Evolutionary conservation across 2,113 vertebrate species (phyloP).

Genomic region (Mionectes macconnelli): DNA sequence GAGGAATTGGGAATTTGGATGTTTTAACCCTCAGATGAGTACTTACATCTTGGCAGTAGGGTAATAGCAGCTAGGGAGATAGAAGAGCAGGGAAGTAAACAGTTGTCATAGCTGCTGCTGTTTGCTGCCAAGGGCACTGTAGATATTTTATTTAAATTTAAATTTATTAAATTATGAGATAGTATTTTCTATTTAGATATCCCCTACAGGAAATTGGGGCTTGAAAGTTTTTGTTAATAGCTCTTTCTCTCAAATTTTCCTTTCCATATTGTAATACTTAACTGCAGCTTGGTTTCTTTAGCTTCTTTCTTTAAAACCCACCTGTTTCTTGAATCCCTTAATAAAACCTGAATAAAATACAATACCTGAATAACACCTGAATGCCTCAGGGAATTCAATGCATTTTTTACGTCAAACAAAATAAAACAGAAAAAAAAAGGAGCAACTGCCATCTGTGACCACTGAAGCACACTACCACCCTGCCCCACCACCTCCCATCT

Average conservation of each 20-base stretch:
- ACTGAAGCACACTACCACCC: background rate
- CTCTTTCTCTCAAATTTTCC: background rate
- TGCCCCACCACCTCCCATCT: background rate
- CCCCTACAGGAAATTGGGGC: background rate
- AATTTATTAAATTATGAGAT: accelerated
- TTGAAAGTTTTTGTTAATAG: background rate
- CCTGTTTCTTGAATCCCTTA: background rate
- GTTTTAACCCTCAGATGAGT: background rate
- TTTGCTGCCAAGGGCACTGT: background rate
- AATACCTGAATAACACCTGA: background rate
- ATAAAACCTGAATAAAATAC: background rate
- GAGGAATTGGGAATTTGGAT: background rate
- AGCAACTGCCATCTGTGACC: background rate
- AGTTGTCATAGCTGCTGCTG: background rate
- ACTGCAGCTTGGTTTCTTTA: background rate
- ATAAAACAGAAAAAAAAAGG: background rate
- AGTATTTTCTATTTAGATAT: background rate
- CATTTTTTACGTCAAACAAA: background rate
- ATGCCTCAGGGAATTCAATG: background rate
- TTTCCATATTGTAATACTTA: background rate
- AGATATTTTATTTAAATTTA: too few relatives aligned
- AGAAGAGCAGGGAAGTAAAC: background rate
- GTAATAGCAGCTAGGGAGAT: background rate
- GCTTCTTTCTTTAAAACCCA: background rate
- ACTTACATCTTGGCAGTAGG: background rate